phyloP scores from a whole-genome alignment of 1,140 invertebrate genomes.

The Parasteatoda tepidariorum region DNA sequence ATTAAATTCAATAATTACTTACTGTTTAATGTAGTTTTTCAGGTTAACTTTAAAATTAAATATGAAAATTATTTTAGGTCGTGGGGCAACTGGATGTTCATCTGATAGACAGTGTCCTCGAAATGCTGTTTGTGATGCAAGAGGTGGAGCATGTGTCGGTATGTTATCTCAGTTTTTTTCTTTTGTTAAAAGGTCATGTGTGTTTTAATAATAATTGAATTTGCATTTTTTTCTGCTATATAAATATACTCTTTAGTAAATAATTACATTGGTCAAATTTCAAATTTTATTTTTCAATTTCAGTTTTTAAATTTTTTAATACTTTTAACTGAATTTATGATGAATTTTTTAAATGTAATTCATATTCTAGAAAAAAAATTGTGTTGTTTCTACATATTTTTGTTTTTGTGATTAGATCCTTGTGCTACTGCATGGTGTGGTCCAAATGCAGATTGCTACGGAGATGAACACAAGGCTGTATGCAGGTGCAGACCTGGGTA shows the following conservation, averaged over 20 bases:
- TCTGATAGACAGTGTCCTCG: conserved; percentile 82
- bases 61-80: conserved; percentile 50
- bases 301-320: too few species aligned
- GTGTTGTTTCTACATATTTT: conserved; percentile 3
- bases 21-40: too few species aligned
- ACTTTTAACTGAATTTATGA: too few species aligned
- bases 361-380: neutral
- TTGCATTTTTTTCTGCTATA: neutral
- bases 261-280: too few species aligned
- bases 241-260: neutral
- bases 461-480: conserved; percentile 87
- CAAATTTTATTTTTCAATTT: too few species aligned
- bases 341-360: too few species aligned
- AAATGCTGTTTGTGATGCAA: conserved; percentile 79
- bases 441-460: conserved; percentile 85
- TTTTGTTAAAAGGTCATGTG: too few species aligned
- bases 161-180: neutral
- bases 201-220: too few species aligned
- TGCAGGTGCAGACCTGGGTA: conserved; percentile 87
- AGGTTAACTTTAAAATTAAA: too few species aligned
- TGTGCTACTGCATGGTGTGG: conserved; percentile 82
- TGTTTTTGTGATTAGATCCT: conserved; percentile 80
- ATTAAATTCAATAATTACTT: neutral
- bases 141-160: conserved; percentile 70
- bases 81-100: conserved; percentile 74